Base-by-base conservation (phyloP, 2,888 invertebrate genomes). In the Pseudolycoriella hygida region DNA sequence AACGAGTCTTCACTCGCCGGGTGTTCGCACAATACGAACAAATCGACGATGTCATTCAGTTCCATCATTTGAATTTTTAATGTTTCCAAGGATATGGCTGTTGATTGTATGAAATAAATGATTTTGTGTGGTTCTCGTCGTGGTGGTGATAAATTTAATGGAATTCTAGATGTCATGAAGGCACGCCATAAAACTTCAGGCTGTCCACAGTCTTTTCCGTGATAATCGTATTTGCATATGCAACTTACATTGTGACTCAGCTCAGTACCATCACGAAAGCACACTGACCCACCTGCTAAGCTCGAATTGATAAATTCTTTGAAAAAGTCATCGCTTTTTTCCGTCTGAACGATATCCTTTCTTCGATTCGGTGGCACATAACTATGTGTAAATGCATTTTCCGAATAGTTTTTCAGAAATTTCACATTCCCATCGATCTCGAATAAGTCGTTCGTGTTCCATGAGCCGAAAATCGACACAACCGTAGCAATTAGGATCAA, bases 131-230 rank as follows among this genome's bases (percentile, higher is more conserved):
- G 61, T 46, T 59, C 60, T 42, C 60, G 61, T 31, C 71, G 62
- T 17, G 63, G 62, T 32, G 65, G 65, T 49, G 60, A 66, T 37
- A 70, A 20, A 20, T 11, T 20, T 8, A 61, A 45, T 1, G 59
- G 56, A 8, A 53, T 51, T 48, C 70, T 68, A 14, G 70, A 66
- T 17, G 74, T 70, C 61, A 77, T 66, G 48, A 77, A 65, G 1
- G 76, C 74, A 39, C 77, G 67, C 76, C 77, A 77, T 12, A 76
- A 70, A 10, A 77, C 72, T 58, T 77, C 77, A 3, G 77, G 76
- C 53, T 76, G 74, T 1, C 76, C 74, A 54, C 77, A 77, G 52
- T 77, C 76, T 8, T 64, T 62, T 2, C 77, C 76, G 56, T 77
- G 77, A 74, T 75, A 77, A 25, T 73, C 73, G n/a, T 62, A 65